Evolutionary conservation across 2,888 invertebrate species (phyloP), one percentile per base, ranked within the genome.

Genomic region (Agrotis ipsilon): DNA sequence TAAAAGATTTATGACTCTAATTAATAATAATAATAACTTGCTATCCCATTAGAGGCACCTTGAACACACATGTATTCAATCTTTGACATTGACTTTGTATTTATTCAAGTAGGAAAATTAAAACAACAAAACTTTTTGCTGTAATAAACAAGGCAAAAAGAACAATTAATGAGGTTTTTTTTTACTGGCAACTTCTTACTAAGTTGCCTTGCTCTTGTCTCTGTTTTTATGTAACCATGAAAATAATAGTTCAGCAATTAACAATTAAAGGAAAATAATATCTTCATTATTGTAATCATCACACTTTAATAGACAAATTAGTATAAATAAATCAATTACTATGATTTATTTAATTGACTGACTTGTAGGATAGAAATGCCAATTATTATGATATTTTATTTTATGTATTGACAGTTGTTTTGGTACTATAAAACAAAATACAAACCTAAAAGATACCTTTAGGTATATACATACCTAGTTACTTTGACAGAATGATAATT

Each of bases 1-100:
- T 52, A 63, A 13, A 51, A 72, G 72, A 77, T 81, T 79, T 72
- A 79, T 48, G 52, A 81, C 45, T 46, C 55, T 72, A 67, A 72
- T 72, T 72, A 77, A 72, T 68, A 52, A 63, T 60, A 71, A 51
- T 58, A 75, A 71, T 77, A 67, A 66, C 51, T 62, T 59, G 27
- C 59, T 63, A 51, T 75, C 13, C 49, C 54, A 58, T 51, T 54
- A 59, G 58, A 62, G 72, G 57, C n/a, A 63, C 68, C 65, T 78
- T 78, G 39, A 73, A 54, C 54, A 62, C 46, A 46, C 18, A 27
- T 74, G n/a, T 51, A 68, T 60, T 55, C 43, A 48, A 68, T 51
- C 32, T 48, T 60, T 61, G 48, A 54, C 60, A 77, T 63, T 68
- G 54, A 43, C n/a, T 60, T n/a, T 64, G 43, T 71, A 27, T 54